Evolutionary conservation across 2,888 invertebrate species (phyloP), one percentile per base, ranked within the genome.

Genomic region (Tipula helvola): DNA sequence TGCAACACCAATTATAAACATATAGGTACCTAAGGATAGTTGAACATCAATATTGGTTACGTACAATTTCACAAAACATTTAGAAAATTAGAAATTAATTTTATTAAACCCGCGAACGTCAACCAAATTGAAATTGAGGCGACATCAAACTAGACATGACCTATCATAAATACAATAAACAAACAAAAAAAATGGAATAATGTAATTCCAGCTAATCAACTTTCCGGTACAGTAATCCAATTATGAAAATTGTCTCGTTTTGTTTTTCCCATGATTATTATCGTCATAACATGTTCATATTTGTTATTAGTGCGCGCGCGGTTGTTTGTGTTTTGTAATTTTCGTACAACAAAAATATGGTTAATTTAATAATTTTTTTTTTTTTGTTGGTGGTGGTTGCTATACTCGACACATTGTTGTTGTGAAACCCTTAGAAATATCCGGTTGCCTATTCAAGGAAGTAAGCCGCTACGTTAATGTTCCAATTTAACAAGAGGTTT

Each of bases 171-270:
- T 57, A 57, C 16, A 16, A 71, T 28, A 71, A 3, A 71, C 28
- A 71, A 28, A 5, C 28, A 52, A 5, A 52, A 18, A 52, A 52
- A 16, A 16, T 52, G 7, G 39, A n/a, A 57, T 5, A 16, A 71
- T 28, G 10, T 3, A 71, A 28, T 28, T 71, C 13, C 28, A 71
- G 28, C 71, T 71, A 71, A 71, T 28, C 71, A 71, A 71, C 71
- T 71, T 71, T 71, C 71, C 71, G 71, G 71, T 71, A 71, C 71
- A 71, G 71, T 71, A 71, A 71, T 71, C 71, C 71, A 71, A 71
- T 71, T 71, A 71, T 71, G 28, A 28, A 71, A 71, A 71, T 28
- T 71, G 18, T 71, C 71, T 71, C 28, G 71, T n/a, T 71, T 28
- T n/a, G 71, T 71, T 18, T 52, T 71, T 71, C 71, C 71, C 71